Conservation (phyloP, 2,113 vertebrate genomes). For the Lepidothrix coronata region DNA sequence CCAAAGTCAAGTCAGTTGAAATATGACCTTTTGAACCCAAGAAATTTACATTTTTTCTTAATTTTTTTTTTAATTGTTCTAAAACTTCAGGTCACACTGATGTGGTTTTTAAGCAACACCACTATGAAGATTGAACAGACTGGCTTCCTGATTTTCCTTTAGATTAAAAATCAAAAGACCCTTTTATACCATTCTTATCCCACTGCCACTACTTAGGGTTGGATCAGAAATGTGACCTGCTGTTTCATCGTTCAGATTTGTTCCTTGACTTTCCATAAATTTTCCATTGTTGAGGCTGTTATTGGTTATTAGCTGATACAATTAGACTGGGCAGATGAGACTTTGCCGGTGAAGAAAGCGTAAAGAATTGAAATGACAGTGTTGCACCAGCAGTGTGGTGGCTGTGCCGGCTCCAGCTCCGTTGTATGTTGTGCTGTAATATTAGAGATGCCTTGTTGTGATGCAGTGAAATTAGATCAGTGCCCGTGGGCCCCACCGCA, state of each 20-base stretch:
- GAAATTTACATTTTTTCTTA: neutral
- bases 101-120: neutral
- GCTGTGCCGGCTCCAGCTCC: neutral
- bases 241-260: neutral
- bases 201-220: neutral
- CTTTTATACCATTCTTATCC: neutral
- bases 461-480: slow-evolving; percentile 16
- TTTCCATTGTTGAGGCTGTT: neutral
- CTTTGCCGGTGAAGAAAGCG: slow-evolving; percentile 4
- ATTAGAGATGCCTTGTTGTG: neutral
- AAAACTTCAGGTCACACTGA: neutral
- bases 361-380: slow-evolving; percentile 41
- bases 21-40: neutral
- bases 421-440: neutral
- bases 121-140: neutral
- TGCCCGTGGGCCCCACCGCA: slow-evolving; percentile 2
- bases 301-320: neutral
- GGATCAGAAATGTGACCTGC: neutral
- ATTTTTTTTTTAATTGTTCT: neutral
- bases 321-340: neutral
- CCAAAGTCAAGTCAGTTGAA: neutral
- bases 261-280: neutral
- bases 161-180: neutral
- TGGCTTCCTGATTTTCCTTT: neutral
- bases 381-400: neutral